A percentile compares a stretch with the other conserved stretches of the same genome.
phyloP scores from a whole-genome alignment of 2,797 vertebrate genomes.

The Acridotheres tristis region DNA sequence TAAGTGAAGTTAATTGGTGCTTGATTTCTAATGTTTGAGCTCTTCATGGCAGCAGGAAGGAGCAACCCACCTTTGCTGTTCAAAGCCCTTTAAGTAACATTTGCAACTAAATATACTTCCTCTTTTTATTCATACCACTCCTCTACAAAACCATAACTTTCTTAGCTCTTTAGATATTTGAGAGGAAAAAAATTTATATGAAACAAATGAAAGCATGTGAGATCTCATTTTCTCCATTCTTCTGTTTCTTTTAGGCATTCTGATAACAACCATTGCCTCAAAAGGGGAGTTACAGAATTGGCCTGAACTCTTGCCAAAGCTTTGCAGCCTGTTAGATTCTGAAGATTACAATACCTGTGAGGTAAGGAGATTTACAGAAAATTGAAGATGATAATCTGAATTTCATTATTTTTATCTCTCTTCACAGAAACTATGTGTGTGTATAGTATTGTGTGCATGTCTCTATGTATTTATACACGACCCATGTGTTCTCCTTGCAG shows the following conservation, averaged over 20 bases:
- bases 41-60: neutral
- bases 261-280: constrained; percentile 98
- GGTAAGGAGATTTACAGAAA: constrained; percentile 69
- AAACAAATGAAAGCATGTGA: neutral
- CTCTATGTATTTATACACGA: neutral
- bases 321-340: constrained; percentile 93
- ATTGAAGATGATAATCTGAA: neutral
- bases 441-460: neutral
- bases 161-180: neutral
- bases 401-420: neutral
- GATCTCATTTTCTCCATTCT: neutral
- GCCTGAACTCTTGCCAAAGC: constrained; percentile 96
- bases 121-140: neutral
- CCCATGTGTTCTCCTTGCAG: neutral
- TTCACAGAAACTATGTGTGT: accelerated
- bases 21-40: neutral
- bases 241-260: constrained; percentile 80
- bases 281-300: constrained; percentile 97
- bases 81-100: neutral
- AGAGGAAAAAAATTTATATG: neutral
- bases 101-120: neutral
- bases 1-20: neutral
- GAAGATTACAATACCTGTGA: constrained; percentile 99
- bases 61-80: neutral
- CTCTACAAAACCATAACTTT: neutral